phyloP scores from a whole-genome alignment of 2,888 invertebrate species.

The Macrophya alboannulata region DNA sequence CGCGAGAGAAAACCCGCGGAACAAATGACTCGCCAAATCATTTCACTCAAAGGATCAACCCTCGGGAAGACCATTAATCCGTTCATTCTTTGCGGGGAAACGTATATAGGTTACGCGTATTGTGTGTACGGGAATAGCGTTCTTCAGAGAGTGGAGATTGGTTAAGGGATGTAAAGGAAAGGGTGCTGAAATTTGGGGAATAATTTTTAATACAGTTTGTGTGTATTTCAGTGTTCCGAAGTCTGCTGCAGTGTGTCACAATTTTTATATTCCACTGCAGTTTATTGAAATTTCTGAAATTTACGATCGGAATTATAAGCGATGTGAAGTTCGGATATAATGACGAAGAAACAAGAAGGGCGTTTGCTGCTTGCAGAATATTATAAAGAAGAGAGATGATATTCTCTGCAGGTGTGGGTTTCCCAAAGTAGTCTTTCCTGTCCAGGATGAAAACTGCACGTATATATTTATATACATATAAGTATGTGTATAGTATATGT shows the following conservation, averaged over 20 bases:
- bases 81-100: slow-evolving; percentile 28
- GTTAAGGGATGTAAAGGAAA: neutral
- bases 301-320: too few species aligned
- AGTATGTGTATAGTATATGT: neutral
- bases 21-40: slow-evolving; percentile 36
- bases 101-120: slow-evolving; percentile 10
- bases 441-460: neutral
- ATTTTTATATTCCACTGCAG: too few species aligned
- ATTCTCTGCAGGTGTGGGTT: neutral
- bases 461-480: neutral
- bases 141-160: neutral
- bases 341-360: too few species aligned
- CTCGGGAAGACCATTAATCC: slow-evolving; percentile 35
- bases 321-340: too few species aligned
- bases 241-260: too few species aligned
- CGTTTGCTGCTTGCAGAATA: neutral
- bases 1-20: neutral
- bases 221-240: too few species aligned
- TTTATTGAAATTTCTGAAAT: too few species aligned
- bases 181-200: neutral
- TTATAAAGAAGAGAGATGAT: neutral
- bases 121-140: neutral
- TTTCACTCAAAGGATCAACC: slow-evolving; percentile 30
- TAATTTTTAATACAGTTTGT: neutral
- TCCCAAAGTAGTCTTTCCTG: neutral